Conservation (phyloP, 2,797 vertebrate genomes). For the Catamblyrhynchus diadema region DNA sequence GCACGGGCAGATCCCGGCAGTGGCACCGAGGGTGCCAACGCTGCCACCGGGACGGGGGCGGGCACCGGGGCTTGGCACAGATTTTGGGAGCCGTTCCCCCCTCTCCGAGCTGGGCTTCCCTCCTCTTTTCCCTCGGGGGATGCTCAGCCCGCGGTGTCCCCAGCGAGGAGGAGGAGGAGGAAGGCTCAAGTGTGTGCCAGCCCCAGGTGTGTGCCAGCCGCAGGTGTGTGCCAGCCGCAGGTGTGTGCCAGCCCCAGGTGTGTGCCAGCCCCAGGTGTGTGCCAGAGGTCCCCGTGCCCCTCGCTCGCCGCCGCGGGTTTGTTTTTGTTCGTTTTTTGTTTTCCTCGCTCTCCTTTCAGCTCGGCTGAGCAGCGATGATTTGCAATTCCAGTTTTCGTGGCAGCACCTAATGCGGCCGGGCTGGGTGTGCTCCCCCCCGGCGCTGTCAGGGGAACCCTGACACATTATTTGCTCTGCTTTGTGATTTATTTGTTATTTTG, state of each 20-base stretch:
- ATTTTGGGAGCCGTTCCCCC: not conserved
- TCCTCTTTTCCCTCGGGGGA: not conserved
- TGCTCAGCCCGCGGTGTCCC: not conserved
- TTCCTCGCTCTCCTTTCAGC: slow-evolving; percentile 17
- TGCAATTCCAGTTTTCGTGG: not conserved
- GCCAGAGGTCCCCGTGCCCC: not conserved
- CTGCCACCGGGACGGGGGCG: not conserved
- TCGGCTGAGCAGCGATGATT: not conserved
- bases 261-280: too few species aligned
- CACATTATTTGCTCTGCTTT: not conserved
- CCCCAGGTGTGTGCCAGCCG: too few species aligned
- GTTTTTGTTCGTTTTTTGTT: not conserved
- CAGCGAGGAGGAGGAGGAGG: not conserved
- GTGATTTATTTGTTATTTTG: not conserved
- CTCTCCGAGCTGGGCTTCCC: too few species aligned
- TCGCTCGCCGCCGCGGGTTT: not conserved
- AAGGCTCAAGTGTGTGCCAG: not conserved
- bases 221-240: too few species aligned
- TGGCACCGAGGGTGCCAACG: not conserved
- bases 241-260: too few species aligned
- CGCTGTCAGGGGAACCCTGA: not conserved
- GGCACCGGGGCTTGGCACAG: not conserved
- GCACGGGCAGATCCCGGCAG: too few species aligned
- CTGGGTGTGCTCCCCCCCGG: not conserved
- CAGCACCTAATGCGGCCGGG: not conserved